Conservation (phyloP, 2,113 vertebrate genomes). For the Guaruba guarouba region DNA sequence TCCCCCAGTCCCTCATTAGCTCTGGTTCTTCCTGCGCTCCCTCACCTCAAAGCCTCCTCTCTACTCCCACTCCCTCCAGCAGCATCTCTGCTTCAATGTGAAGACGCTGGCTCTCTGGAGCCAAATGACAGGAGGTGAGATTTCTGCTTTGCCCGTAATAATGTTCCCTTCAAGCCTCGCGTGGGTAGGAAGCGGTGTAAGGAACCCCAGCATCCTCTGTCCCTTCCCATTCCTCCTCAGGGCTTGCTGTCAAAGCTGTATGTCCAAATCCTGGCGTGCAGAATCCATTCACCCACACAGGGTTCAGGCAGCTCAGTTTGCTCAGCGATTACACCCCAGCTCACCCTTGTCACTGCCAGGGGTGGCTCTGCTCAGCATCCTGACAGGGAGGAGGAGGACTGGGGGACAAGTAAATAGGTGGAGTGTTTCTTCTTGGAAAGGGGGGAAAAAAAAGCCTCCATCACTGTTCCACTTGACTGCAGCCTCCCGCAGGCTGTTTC, state of each 20-base stretch:
- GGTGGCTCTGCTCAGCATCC: not conserved
- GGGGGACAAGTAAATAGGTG: not conserved
- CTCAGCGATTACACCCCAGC: not conserved
- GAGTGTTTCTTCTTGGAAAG: not conserved
- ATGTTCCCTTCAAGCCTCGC: not conserved
- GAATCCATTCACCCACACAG: rapidly evolving
- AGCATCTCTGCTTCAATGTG: not conserved
- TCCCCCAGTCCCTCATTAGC: not conserved
- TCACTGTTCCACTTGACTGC: conserved; percentile 39
- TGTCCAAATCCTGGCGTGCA: not conserved
- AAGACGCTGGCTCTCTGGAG: not conserved
- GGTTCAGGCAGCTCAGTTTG: not conserved
- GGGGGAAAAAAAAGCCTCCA: not conserved
- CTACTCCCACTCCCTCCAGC: not conserved
- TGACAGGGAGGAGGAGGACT: not conserved
- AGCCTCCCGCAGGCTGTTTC: conserved; percentile 61
- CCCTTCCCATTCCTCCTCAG: not conserved
- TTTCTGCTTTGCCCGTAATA: not conserved
- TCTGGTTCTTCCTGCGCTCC: not conserved
- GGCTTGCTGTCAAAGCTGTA: not conserved
- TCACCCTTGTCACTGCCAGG: not conserved
- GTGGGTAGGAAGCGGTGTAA: not conserved
- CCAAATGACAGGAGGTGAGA: conserved; percentile 10
- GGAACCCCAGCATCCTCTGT: not conserved
- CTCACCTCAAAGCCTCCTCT: not conserved